Evolutionary conservation across 2,888 invertebrate genomes (phyloP).

Genomic region (Thereva unica): DNA sequence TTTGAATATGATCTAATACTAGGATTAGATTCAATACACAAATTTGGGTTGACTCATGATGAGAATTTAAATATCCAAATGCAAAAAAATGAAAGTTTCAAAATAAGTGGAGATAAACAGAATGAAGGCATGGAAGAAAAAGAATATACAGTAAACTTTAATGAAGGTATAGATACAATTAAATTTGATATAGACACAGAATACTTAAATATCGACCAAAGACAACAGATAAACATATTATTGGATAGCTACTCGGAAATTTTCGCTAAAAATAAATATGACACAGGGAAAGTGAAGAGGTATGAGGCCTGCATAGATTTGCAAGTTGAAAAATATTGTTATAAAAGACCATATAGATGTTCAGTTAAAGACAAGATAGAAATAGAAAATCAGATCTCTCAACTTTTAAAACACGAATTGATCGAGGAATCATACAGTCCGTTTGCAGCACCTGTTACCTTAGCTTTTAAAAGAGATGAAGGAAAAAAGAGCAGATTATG

Average conservation of each 20-base stretch:
- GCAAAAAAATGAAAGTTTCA: no score
- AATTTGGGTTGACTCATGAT: no score
- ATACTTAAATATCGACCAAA: no score
- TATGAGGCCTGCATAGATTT: constrained; percentile 46
- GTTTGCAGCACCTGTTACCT: constrained; percentile 43
- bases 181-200: no score
- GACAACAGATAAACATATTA: constrained; percentile 22
- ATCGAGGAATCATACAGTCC: constrained; percentile 11
- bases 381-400: constrained; percentile 42
- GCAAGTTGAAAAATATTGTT: constrained; percentile 41
- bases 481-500: constrained; percentile 41
- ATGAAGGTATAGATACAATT: no score
- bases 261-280: constrained; percentile 45
- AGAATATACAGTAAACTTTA: no score
- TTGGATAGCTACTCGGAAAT: constrained; percentile 43
- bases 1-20: no score
- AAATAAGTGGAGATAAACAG: no score
- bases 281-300: constrained; percentile 44
- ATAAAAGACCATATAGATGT: constrained; percentile 26
- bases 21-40: no score
- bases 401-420: constrained; percentile 38
- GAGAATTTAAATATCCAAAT: no score
- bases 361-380: constrained; percentile 40
- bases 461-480: constrained; percentile 44
- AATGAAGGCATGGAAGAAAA: no score